phyloP scores from a whole-genome alignment of 2,888 invertebrate species.

The Coenonympha arcania region DNA sequence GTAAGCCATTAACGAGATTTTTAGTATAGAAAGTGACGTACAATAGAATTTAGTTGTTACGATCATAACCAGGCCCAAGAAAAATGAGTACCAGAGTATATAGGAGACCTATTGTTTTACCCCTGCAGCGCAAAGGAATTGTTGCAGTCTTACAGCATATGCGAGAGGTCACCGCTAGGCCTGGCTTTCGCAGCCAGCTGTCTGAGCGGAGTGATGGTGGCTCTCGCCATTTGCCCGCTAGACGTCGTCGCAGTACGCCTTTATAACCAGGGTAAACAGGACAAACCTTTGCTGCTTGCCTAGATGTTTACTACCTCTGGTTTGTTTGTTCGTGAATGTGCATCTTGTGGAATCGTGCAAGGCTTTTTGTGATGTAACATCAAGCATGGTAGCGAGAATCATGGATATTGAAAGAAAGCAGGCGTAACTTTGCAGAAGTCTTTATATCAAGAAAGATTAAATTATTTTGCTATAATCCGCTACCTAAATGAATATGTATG shows the following conservation, averaged over 20 bases:
- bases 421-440: too few species aligned
- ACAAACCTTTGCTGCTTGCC: neutral
- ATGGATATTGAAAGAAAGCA: too few species aligned
- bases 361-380: neutral
- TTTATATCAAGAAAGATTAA: too few species aligned
- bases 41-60: too few species aligned
- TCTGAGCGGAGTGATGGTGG: conserved; percentile 83
- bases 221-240: conserved; percentile 86
- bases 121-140: conserved; percentile 56
- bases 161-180: conserved; percentile 48
- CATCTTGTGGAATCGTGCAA: conserved; percentile 3
- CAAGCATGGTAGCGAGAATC: too few species aligned
- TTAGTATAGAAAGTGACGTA: too few species aligned
- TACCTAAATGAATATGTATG: too few species aligned
- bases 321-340: conserved; percentile 2
- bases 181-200: conserved; percentile 77
- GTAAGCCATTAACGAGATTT: too few species aligned
- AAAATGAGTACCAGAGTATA: too few species aligned
- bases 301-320: neutral
- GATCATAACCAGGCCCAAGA: too few species aligned
- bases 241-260: conserved; percentile 90
- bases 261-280: conserved; percentile 85
- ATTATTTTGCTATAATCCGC: too few species aligned
- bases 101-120: conserved; percentile 15
- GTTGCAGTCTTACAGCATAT: conserved; percentile 46